Evolutionary conservation across 1,140 invertebrate species (phyloP), one percentile per base, ranked within the genome.

Genomic region (Trachelipus rathkii): DNA sequence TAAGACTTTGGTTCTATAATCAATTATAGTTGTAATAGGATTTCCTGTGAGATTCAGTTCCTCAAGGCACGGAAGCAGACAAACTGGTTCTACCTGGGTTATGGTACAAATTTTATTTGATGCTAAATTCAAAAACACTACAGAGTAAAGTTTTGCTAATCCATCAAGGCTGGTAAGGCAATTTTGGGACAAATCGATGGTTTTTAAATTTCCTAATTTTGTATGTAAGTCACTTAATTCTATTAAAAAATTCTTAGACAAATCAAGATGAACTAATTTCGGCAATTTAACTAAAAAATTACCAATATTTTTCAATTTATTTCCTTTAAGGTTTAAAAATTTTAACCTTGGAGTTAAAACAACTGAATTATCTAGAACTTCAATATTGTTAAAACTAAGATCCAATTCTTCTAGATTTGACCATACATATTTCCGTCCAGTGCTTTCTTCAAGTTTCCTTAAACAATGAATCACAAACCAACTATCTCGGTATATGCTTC

Each of bases 1-100:
- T 72, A 98, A 87, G 0, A 96, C 92, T 84, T 93, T 93, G 0
- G 95, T 91, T 83, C 96, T 88, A 84, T 97, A 98, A 86, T 98
- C 96, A 80, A 93, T 88, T 50, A 90, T 88, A 5, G 90, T 90
- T 0, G 94, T 92, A 0, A 98, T 91, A 50, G 94, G 92, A 87
- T 98, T 98, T 0, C 93, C 95, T 15, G 91, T 93, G 15, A 98
- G 85, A 82, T 90, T 88, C 9, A 98, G 85, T 84, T 92, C 89
- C 83, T 96, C 95, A 72, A 98, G 85, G 83, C 94, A 93, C 0
- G 95, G 95, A 11, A 98, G 85, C 79, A 88, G 88, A 23, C 92
- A 90, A 21, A 97, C 88, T 84, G 92, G 86, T 72, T 90, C 88
- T 0, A 97, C 89, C 84, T 97, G 93, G 75, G 91, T 89, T 10